phyloP scores from a whole-genome alignment of 2,797 vertebrate species.

The Myioborus miniatus region DNA sequence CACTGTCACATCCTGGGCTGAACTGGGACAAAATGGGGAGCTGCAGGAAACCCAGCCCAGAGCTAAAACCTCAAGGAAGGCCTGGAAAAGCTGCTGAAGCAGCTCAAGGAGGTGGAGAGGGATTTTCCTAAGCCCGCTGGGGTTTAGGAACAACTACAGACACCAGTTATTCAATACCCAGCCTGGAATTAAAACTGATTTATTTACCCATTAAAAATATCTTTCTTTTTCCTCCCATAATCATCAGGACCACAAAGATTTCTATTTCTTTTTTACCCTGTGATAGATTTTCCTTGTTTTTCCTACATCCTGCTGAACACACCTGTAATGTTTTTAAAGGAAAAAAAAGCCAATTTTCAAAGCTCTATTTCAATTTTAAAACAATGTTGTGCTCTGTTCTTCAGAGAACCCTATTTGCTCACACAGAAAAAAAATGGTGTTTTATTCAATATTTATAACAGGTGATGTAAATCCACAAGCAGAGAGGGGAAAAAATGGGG shows the following conservation, averaged over 20 bases:
- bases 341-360: neutral
- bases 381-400: rapidly evolving
- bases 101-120: neutral
- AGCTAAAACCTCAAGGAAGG: neutral
- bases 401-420: neutral
- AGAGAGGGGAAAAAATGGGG: neutral
- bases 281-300: neutral
- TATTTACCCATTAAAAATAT: neutral
- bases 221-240: neutral
- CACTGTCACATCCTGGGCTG: neutral
- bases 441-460: neutral
- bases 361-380: neutral
- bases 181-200: neutral
- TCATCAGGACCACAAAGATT: neutral
- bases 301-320: neutral
- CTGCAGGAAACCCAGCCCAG: neutral
- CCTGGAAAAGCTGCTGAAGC: neutral
- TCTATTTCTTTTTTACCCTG: neutral
- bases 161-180: neutral
- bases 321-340: neutral
- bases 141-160: neutral
- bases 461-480: neutral
- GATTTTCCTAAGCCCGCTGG: neutral
- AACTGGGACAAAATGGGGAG: neutral
- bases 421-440: rapidly evolving